Evolutionary conservation across 2,113 vertebrate genomes (phyloP).

Genomic region (Pteruthius melanotis): DNA sequence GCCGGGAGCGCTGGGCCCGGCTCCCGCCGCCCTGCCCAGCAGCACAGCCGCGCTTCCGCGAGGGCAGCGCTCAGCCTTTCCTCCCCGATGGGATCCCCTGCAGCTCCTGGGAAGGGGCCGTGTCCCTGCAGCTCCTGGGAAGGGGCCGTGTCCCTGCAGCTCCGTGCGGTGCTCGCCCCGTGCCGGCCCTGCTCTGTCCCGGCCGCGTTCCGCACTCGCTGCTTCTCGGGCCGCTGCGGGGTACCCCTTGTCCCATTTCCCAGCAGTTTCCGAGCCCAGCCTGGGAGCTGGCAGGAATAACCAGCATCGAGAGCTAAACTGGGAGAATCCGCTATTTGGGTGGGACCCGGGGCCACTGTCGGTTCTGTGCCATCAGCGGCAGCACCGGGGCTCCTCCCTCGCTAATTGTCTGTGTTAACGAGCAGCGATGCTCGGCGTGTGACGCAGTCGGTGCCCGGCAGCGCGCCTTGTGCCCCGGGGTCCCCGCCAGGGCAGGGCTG

Average conservation of each 20-base stretch:
- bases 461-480: too few species aligned
- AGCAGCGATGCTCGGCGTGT: not conserved
- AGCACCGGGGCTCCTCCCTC: not conserved
- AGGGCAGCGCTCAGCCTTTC: fast-evolving
- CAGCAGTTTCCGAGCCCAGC: not conserved
- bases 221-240: not conserved
- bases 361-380: not conserved
- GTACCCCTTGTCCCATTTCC: fast-evolving
- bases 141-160: too few species aligned
- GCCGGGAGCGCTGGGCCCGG: not conserved
- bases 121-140: too few species aligned
- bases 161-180: fast-evolving
- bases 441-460: not conserved
- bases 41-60: not conserved
- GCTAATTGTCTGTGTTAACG: fast-evolving
- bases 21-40: not conserved
- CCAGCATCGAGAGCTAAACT: not conserved
- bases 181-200: fast-evolving
- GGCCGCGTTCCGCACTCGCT: fast-evolving
- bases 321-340: not conserved
- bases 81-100: too few species aligned
- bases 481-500: not conserved
- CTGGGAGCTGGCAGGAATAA: not conserved
- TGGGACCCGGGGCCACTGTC: not conserved
- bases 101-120: fast-evolving